Percentiles rank a stretch among this genome's conserved stretches.
Conservation (phyloP, 2,113 vertebrate species). For the Aplodontia rufa region DNA sequence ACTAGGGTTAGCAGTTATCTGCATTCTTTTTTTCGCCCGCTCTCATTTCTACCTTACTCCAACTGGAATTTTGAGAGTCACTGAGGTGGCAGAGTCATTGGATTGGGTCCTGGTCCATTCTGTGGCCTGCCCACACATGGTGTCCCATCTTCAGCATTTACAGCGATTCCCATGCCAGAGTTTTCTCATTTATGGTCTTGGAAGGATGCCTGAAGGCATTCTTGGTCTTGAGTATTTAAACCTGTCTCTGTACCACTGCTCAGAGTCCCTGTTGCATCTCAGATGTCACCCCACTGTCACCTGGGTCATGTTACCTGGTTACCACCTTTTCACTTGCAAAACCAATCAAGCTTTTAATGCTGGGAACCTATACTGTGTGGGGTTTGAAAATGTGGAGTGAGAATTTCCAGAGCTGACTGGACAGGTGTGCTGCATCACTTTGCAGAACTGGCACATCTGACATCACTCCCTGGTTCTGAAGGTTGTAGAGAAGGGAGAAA, state of each 20-base stretch:
- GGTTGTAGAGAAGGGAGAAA: no score
- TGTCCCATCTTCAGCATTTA: no score
- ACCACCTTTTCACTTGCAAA: background rate
- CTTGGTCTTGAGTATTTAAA: background rate
- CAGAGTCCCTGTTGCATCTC: background rate
- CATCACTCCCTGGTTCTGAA: no score
- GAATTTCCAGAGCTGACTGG: background rate
- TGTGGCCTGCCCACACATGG: background rate
- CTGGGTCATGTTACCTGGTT: background rate
- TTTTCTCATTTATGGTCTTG: background rate
- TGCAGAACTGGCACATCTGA: no score
- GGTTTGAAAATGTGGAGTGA: background rate
- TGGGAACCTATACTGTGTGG: background rate
- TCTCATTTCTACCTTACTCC: background rate
- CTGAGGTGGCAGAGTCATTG: background rate
- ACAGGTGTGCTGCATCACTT: rapidly evolving
- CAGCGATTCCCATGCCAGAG: background rate
- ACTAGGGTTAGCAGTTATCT: background rate
- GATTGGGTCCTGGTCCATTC: background rate
- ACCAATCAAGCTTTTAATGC: background rate
- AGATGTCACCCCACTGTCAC: background rate
- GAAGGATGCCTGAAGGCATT: background rate
- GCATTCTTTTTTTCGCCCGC: no score
- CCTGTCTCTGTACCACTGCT: background rate
- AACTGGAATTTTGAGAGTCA: background rate